Evolutionary conservation across 2,888 invertebrate genomes (phyloP), one percentile per base, ranked within the genome.

Genomic region (Fabriciana adippe): DNA sequence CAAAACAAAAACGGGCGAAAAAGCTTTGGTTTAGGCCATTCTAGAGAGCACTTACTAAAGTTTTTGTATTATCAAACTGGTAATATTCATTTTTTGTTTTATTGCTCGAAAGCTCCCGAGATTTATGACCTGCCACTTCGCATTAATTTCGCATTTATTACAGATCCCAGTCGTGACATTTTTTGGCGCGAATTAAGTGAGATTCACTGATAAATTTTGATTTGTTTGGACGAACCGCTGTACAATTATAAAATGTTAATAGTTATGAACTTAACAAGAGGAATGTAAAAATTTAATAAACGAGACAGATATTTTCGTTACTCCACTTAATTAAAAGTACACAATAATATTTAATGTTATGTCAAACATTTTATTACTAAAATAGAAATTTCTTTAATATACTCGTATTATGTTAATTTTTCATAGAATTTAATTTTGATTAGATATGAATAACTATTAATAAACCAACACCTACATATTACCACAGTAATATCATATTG

Each of bases 141-240:
- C 86, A 92, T 92, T 90, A 89, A 91, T 91, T 87, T 87, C 86
- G 79, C 87, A 90, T 91, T 89, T 85, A 89, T 90, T 87, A 89
- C 85, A 53, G 85, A 85, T 83, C 83, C 79, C 75, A 82, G 79
- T 62, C 63, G 60, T 64, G 61, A 66, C 67, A 62, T 69, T 66
- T 68, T 68, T 70, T 63, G 61, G 61, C 18, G 51, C 48, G 54
- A 67, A 69, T 69, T 68, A 67, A 66, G 47, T 66, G 62, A 45
- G 55, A 66, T 64, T 55, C 41, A 6, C 63, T 66, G 66, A 67
- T 69, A 59, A 59, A 59, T 59, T 59, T 59, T 59, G 59, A 59
- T 59, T 59, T 59, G 59, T 59, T 59, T 48, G 26, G 59, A 59
- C 48, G 26, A 47, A n/a, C 26, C n/a, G 59, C n/a, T 26, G 8